Conservation (phyloP, 2,797 vertebrate species). For the Gymnoscopelus microlampas region DNA sequence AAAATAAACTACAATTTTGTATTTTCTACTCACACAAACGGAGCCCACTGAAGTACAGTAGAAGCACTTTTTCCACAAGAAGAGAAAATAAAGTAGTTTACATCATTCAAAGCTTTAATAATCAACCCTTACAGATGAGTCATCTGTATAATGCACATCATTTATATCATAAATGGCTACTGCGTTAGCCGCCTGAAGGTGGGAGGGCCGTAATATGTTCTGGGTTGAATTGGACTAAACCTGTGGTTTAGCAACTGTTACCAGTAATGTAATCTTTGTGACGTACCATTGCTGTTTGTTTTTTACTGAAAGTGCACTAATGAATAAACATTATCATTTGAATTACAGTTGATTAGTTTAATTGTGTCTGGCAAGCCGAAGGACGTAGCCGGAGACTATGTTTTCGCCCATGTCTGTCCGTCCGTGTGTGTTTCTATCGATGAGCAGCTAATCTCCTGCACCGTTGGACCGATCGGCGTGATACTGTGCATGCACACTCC, state of each 20-base stretch:
- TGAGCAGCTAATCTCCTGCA: too few relatives aligned
- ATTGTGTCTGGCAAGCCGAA: too few relatives aligned
- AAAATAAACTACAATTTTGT: neutral
- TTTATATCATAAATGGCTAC: slow-evolving; percentile 46
- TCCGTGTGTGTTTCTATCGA: too few relatives aligned
- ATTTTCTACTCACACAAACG: slow-evolving; percentile 30
- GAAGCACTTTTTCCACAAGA: slow-evolving; percentile 48
- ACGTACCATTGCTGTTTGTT: slow-evolving; percentile 38
- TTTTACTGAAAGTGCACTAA: slow-evolving; percentile 56
- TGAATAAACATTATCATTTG: slow-evolving; percentile 60
- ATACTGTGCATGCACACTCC: too few relatives aligned
- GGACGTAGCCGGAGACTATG: too few relatives aligned
- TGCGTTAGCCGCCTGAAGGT: slow-evolving; percentile 44
- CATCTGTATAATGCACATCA: slow-evolving; percentile 38
- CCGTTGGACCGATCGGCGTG: too few relatives aligned
- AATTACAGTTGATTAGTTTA: slow-evolving; percentile 12
- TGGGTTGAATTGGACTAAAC: slow-evolving; percentile 10
- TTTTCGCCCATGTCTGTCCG: too few relatives aligned
- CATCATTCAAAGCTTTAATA: slow-evolving; percentile 51
- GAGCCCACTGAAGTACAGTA: slow-evolving; percentile 8
- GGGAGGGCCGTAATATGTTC: slow-evolving; percentile 12
- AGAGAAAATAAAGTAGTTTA: slow-evolving; percentile 44
- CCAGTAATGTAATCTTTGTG: slow-evolving; percentile 34
- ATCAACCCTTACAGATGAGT: slow-evolving; percentile 30
- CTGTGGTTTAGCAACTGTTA: slow-evolving; percentile 21